phyloP scores from a whole-genome alignment of 2,113 vertebrate species.

The Kryptolebias marmoratus region DNA sequence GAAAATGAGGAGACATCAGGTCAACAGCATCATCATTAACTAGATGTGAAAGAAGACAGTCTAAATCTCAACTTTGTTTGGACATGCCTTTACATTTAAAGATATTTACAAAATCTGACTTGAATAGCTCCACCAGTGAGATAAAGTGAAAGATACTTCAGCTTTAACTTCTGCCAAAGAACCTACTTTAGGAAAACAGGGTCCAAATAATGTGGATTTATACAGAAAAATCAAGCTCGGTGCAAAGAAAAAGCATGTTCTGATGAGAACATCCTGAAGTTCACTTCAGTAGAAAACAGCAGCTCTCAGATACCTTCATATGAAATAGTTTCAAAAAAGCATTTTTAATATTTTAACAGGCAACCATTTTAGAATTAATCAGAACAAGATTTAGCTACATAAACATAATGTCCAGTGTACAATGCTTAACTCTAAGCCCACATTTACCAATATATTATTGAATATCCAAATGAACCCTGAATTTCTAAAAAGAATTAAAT shows the following conservation, averaged over 20 bases:
- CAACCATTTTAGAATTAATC: not conserved
- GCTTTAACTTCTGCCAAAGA: not conserved
- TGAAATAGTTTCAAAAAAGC: not conserved
- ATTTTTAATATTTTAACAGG: too few species aligned
- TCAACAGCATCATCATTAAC: constrained; percentile 2
- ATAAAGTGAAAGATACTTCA: not conserved
- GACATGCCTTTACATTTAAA: not conserved
- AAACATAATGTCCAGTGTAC: not conserved
- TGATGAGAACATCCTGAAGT: constrained; percentile 16
- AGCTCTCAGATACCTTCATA: not conserved
- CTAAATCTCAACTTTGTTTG: not conserved
- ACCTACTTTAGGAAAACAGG: not conserved
- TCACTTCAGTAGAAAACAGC: not conserved
- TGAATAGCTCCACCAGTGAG: too few species aligned
- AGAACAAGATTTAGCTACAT: not conserved
- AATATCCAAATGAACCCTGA: not conserved
- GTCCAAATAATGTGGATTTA: constrained; percentile 31
- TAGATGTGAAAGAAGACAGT: constrained; percentile 7
- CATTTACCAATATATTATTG: not conserved
- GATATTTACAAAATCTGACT: not conserved
- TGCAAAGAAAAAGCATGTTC: constrained; percentile 24
- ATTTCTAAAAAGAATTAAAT: not conserved
- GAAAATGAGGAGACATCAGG: constrained; percentile 8
- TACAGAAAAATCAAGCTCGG: constrained; percentile 34
- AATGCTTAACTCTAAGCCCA: not conserved